Percentiles rank a stretch among this genome's conserved stretches.
phyloP scores from a whole-genome alignment of 2,113 vertebrate species.

The Pogona vitticeps region DNA sequence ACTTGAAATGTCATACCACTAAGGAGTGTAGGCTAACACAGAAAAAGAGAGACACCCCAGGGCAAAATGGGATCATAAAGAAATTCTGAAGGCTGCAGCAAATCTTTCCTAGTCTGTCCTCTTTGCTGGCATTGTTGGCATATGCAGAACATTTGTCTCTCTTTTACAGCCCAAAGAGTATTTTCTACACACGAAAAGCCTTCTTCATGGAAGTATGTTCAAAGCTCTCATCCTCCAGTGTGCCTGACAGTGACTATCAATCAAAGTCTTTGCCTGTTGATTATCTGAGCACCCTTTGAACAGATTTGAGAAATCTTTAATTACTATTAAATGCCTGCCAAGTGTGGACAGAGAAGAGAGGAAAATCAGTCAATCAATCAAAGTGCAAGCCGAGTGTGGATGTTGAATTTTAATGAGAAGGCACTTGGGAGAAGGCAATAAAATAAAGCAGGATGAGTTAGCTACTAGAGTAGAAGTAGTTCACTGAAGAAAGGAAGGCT shows the following conservation, averaged over 20 bases:
- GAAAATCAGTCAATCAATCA: conserved; percentile 60
- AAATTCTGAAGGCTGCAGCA: conserved; percentile 59
- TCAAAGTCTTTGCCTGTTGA: conserved; percentile 70
- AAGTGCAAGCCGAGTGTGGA: conserved; percentile 41
- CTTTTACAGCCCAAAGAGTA: conserved; percentile 46
- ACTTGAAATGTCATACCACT: conserved; percentile 62
- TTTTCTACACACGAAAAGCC: conserved; percentile 41
- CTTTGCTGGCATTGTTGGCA: conserved; percentile 57
- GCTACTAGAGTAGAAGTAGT: conserved; percentile 27
- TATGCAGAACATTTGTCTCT: conserved; percentile 61
- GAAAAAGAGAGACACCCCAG: conserved; percentile 49
- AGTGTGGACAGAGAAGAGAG: conserved; percentile 34
- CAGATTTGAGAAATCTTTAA: conserved; percentile 70
- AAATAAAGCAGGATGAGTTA: conserved; percentile 47
- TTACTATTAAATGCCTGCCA: conserved; percentile 72
- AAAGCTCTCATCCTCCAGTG: conserved; percentile 56
- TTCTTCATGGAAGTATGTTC: conserved; percentile 62
- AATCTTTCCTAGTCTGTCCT: conserved; percentile 52
- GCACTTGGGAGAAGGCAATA: conserved; percentile 46
- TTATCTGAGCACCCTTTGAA: conserved; percentile 63
- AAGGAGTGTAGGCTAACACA: conserved; percentile 65
- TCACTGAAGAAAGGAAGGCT: background rate
- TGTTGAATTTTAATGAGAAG: conserved; percentile 63
- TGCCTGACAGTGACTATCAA: conserved; percentile 68
- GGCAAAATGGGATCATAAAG: conserved; percentile 58